Percentiles rank a stretch among this genome's conserved stretches.
Evolutionary conservation across 2,888 invertebrate genomes (phyloP).

Genomic region (Polyommatus icarus): DNA sequence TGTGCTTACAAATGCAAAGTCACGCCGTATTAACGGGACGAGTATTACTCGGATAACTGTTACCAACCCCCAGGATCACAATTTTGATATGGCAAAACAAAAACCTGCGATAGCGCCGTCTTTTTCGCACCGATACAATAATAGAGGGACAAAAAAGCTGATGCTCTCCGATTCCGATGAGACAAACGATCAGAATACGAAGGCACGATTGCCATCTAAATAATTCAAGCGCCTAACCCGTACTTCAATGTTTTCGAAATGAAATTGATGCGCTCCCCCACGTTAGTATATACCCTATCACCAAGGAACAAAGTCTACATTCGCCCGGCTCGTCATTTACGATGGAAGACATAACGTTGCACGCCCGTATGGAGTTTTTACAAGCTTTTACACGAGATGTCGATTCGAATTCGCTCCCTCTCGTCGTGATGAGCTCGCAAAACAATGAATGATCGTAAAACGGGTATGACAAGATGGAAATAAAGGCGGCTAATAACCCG

Average conservation of each 20-base stretch:
- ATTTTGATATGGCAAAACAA: constrained; percentile 42
- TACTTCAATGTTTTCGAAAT: constrained; percentile 56
- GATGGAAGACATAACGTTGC: constrained; percentile 41
- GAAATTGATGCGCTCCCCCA: constrained; percentile 42
- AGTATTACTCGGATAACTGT: constrained; percentile 57
- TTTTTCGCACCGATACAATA: constrained; percentile 45
- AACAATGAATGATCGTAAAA: constrained; percentile 72
- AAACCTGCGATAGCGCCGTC: constrained; percentile 43
- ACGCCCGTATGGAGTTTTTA: constrained; percentile 70
- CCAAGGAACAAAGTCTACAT: constrained; percentile 43
- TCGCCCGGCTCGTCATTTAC: constrained; percentile 34
- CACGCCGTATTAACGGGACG: constrained; percentile 32
- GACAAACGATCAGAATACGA: constrained; percentile 75
- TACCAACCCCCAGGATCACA: constrained; percentile 38
- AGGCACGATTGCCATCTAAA: constrained; percentile 77
- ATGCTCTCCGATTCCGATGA: constrained; percentile 64
- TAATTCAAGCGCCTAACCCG: constrained; percentile 74
- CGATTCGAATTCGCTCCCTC: constrained; percentile 69
- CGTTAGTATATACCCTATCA: constrained; percentile 38
- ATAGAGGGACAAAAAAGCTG: constrained; percentile 47
- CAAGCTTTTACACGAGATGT: constrained; percentile 74
- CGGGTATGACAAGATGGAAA: constrained; percentile 67
- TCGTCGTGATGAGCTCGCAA: constrained; percentile 61
- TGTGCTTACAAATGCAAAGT: constrained; percentile 20
- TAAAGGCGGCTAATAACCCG: constrained; percentile 62